phyloP scores from a whole-genome alignment of 2,888 invertebrate genomes.

The Cataglyphis livida region DNA sequence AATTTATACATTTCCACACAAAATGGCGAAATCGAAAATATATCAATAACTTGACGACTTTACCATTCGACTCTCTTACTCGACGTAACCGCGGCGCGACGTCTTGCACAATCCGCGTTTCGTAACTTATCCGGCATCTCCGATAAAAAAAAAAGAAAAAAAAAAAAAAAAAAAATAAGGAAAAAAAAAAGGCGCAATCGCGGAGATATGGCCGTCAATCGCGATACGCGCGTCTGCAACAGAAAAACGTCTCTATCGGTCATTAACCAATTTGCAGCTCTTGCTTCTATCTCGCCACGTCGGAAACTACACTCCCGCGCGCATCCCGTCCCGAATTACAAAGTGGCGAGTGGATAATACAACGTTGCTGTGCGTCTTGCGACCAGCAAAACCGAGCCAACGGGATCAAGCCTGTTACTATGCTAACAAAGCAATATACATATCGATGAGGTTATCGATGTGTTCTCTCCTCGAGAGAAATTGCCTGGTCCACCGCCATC shows the following conservation, averaged over 20 bases:
- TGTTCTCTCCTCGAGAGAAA: constrained; percentile 50
- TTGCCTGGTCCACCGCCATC: constrained; percentile 28
- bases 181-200: not conserved
- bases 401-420: constrained; percentile 54
- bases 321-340: constrained; percentile 46
- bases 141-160: not conserved
- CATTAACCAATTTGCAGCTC: constrained; percentile 34
- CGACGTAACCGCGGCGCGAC: not conserved
- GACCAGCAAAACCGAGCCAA: constrained; percentile 36
- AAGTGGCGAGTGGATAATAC: constrained; percentile 51
- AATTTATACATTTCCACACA: not conserved
- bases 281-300: not conserved
- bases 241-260: constrained; percentile 7
- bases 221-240: not conserved
- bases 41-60: not conserved
- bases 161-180: no score
- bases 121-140: not conserved
- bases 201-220: not conserved
- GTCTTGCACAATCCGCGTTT: not conserved
- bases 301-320: constrained; percentile 7
- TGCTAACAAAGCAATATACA: constrained; percentile 57
- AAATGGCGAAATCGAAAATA: not conserved
- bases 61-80: not conserved
- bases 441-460: constrained; percentile 57
- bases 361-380: constrained; percentile 43